Evolutionary conservation across 2,113 vertebrate species (phyloP), one percentile per base, ranked within the genome.

Genomic region (Alaudala cheleensis): DNA sequence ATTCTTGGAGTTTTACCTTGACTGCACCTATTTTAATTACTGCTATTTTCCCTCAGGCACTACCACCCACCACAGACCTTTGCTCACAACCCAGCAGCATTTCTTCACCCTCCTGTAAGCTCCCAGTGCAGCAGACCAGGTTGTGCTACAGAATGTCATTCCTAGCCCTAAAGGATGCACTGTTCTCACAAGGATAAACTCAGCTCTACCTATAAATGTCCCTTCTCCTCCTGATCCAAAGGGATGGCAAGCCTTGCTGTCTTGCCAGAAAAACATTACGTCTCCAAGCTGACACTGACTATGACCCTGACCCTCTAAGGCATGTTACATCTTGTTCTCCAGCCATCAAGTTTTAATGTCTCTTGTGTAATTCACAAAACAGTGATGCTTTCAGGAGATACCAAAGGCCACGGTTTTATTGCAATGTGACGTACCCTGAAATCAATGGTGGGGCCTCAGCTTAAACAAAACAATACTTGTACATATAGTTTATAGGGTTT

Each of bases 261-360:
- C 44, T 34, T 86, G 94, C 96, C 92, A 95, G 92, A 87, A 95
- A 96, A 96, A 84, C 89, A 73, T 91, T 54, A 67, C 17, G 11
- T 89, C 94, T 90, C 76, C 79, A 70, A 79, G 80, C 51, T 91
- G 91, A 93, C 91, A 86, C 44, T 53, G 67, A 17, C 66, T 40
- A 8, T 88, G 85, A 93, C 93, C 93, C 85, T 86, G 90, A 91
- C 76, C n/a, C 95, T 88, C 72, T 86, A 88, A 73, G 86, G 92
- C 69, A 94, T 53, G 93, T 94, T 96, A 96, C 93, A 78, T 90
- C 80, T 96, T 81, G 93, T 95, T 95, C 93, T 93, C 28, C 90
- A 81, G 82, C 61, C 90, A 78, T 86, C 69, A 78, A 47, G 40
- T 49, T 93, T 84, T 86, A 95, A 91, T 2, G 0, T 74, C 91